These are phyloP conservation scores for Sphaerophoria taeniata DNA, from an alignment of 2,888 invertebrate genomes.

Conservation along the genomic window DNA sequence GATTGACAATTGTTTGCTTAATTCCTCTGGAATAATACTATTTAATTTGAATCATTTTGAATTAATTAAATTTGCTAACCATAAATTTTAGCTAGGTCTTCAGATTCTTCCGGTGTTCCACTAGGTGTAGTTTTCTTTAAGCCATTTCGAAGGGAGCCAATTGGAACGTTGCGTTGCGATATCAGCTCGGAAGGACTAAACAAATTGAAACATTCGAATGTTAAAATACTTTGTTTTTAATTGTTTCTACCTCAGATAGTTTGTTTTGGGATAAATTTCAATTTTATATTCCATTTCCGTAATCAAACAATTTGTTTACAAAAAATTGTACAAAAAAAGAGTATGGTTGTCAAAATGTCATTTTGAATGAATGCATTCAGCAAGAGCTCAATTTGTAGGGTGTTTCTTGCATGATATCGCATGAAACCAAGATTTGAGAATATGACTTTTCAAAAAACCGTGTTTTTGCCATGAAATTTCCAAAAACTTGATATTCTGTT, in stretches of 20 bases:
- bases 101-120: constrained; percentile 75
- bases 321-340: not conserved
- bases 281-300: constrained; percentile 53
- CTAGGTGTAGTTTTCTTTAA: constrained; percentile 77
- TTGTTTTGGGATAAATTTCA: constrained; percentile 76
- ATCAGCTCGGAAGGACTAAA: constrained; percentile 77
- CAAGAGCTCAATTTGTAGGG: not conserved
- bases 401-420: not conserved
- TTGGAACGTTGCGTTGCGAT: constrained; percentile 76
- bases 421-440: too few species aligned
- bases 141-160: constrained; percentile 75
- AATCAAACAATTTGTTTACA: constrained; percentile 50
- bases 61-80: constrained; percentile 51
- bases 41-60: not conserved
- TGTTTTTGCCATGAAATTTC: too few species aligned
- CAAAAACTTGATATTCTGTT: too few species aligned
- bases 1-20: constrained; percentile 77
- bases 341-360: constrained; percentile 8
- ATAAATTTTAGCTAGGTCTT: constrained; percentile 77
- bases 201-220: not conserved
- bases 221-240: not conserved
- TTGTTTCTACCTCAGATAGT: constrained; percentile 77
- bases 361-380: constrained; percentile 18
- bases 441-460: too few species aligned
- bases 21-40: constrained; percentile 75